Base-by-base conservation (phyloP, 1,140 invertebrate genomes). In the Polypedilum pembai region DNA sequence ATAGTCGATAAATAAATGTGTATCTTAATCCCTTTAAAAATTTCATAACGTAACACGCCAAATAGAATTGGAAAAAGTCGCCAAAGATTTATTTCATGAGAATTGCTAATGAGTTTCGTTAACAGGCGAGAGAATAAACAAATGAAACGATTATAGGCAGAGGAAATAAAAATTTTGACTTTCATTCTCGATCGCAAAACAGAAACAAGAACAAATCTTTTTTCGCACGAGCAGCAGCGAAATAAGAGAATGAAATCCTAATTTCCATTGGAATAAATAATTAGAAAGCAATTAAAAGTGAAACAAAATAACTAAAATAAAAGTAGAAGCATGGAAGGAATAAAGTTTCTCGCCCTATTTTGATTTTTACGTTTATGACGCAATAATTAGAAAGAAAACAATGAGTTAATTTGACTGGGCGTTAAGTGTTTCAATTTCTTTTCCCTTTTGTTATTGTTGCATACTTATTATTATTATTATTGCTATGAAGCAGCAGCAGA, bases 31-130 rank as follows among this genome's bases (percentile, higher is more conserved):
- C 24, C 24, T 33, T 33, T 33, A 33, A 33, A 56, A 56, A 56
- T 15, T 56, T 56, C 45, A 56, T 56, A 56, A 17, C 45, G 45
- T 56, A 56, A 56, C 45, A 56, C 45, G 45, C 10, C 45, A 56
- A 17, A 56, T 12, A 56, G n/a, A 56, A 56, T 33, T 33, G 5
- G 24, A 33, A 33, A 33, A 33, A 33, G 5, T 33, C 24, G 24
- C 24, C 24, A 33, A 15, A 56, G 45, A 15, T 56, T 17, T 56
- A 56, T 56, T 56, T 56, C n/a, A 17, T 56, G 10, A 56, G 45
- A 56, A 56, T 56, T 56, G 45, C 45, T 56, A 56, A 56, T 56
- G 45, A 56, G 45, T 56, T 56, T 56, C n/a, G 45, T 56, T 56
- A 56, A 56, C 45, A 17, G 10, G 45, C 45, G 10, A 17, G 45